phyloP scores from a whole-genome alignment of 2,113 vertebrate species.

The Todiramphus chloris region DNA sequence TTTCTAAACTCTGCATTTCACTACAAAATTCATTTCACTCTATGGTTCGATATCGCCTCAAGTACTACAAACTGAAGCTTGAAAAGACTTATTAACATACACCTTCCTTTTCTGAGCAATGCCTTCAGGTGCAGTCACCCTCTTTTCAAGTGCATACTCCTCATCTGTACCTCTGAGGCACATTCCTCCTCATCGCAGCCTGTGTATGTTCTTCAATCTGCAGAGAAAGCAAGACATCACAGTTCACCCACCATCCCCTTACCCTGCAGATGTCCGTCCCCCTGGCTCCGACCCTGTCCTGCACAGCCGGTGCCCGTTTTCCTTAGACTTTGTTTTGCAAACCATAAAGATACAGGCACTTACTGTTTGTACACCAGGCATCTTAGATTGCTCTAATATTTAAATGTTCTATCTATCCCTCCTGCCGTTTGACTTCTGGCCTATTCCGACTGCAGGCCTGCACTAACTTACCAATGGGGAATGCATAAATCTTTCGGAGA shows the following conservation, averaged over 20 bases:
- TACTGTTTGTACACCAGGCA: not conserved
- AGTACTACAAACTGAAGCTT: constrained; percentile 31
- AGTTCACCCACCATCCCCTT: not conserved
- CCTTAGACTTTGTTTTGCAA: not conserved
- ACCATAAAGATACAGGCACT: not conserved
- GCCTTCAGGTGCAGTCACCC: constrained; percentile 3
- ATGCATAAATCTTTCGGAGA: not conserved
- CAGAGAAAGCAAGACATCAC: not conserved
- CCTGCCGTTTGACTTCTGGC: not conserved
- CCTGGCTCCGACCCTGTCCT: not conserved
- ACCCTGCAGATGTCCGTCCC: not conserved
- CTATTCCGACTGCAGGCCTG: not conserved
- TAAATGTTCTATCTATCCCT: not conserved
- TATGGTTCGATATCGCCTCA: not conserved
- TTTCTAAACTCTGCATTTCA: not conserved
- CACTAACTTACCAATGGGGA: accelerated
- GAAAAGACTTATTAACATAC: constrained; percentile 22
- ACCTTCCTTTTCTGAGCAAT: not conserved
- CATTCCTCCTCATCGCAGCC: not conserved
- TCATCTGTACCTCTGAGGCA: constrained; percentile 3
- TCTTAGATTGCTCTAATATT: not conserved
- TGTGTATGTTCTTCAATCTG: not conserved
- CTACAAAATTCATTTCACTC: not conserved
- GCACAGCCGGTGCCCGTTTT: not conserved
- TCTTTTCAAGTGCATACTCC: not conserved